phyloP scores from a whole-genome alignment of 2,888 invertebrate genomes.

The Spatulosminthurus flaviceps region DNA sequence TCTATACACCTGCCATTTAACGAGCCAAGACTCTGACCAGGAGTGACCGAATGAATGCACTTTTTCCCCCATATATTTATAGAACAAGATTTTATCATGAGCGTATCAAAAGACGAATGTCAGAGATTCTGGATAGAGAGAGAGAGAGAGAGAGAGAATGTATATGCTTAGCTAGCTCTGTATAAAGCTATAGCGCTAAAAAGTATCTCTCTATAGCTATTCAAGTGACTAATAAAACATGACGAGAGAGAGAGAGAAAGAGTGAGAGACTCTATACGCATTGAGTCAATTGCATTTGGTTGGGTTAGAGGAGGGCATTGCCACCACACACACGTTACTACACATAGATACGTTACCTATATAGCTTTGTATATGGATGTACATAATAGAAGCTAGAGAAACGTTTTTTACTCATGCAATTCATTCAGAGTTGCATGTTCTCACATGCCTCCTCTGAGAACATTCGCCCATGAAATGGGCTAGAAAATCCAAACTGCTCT shows the following conservation, averaged over 20 bases:
- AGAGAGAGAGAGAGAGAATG: no score
- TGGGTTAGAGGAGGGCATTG: constrained; percentile 46
- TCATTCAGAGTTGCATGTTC: constrained; percentile 35
- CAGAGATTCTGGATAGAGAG: no score
- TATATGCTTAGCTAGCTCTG: no score
- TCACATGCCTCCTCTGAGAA: no score
- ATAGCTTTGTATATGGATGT: no score
- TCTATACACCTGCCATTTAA: constrained; percentile 3
- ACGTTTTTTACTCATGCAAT: no score
- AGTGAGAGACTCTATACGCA: constrained; percentile 20
- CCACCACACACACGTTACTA: constrained; percentile 22
- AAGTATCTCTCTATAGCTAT: not conserved
- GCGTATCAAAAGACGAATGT: no score
- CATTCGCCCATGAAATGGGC: not conserved
- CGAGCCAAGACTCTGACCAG: not conserved
- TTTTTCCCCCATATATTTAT: constrained; percentile 1
- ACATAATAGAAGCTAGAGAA: no score
- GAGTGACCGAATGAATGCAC: constrained; percentile 11
- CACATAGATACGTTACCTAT: constrained; percentile 18
- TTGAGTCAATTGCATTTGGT: constrained; percentile 25
- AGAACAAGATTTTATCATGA: constrained; percentile 1
- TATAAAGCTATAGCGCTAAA: no score
- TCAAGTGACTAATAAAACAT: constrained; percentile 1
- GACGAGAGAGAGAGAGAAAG: not conserved
- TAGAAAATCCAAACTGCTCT: not conserved